Conservation (phyloP, 2,113 vertebrate species). For the Progne subis region DNA sequence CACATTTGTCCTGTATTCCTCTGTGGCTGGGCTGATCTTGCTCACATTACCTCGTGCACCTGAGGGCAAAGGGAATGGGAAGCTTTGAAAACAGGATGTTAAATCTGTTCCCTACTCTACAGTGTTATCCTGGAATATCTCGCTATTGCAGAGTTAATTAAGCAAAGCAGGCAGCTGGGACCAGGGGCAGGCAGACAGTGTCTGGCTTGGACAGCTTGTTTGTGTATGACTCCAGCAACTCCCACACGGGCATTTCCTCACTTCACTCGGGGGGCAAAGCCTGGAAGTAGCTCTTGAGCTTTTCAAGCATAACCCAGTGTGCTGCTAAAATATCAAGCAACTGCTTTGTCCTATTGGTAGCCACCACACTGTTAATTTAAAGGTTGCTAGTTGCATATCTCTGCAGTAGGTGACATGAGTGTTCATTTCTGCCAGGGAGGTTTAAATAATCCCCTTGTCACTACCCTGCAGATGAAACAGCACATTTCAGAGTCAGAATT, state of each 20-base stretch:
- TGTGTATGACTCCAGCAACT: neutral
- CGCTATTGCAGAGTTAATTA: neutral
- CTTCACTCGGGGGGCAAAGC: neutral
- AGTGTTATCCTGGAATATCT: neutral
- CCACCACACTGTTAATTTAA: neutral
- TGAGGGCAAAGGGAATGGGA: neutral
- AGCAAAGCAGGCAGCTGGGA: neutral
- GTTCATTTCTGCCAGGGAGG: neutral
- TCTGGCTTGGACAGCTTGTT: neutral
- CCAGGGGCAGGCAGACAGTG: neutral
- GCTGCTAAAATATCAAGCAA: neutral
- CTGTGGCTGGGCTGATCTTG: neutral
- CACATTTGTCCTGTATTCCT: neutral
- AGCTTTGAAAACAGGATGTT: neutral
- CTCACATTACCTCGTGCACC: neutral
- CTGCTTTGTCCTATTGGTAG: neutral
- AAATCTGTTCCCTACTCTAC: neutral
- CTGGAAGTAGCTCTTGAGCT: neutral
- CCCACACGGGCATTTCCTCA: accelerated
- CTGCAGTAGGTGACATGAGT: neutral
- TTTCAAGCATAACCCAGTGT: neutral
- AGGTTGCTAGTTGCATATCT: neutral
- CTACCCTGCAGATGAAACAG: neutral
- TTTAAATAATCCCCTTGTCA: neutral
- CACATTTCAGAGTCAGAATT: neutral